A percentile compares a stretch with the other conserved stretches of the same genome.
Evolutionary conservation across 2,113 vertebrate species (phyloP).

Genomic region (human): GRCh38 chr1:153292001-153292500

Average conservation of each 20-base stretch:
- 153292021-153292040: neutral
- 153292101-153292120: neutral
- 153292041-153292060: neutral
- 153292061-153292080: neutral
- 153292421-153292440: neutral
- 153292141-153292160: neutral
- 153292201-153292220: neutral
- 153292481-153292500: neutral
- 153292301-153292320: neutral
- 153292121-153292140: neutral
- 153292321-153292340: neutral
- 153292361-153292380: constrained; percentile 43
- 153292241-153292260: neutral
- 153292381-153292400: neutral
- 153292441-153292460: neutral
- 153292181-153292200: neutral
- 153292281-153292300: neutral
- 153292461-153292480: neutral
- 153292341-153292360: neutral
- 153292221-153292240: neutral
- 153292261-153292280: neutral
- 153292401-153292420: neutral
- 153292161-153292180: neutral
- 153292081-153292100: neutral
- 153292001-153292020: neutral